A percentile compares a stretch with the other conserved stretches of the same genome.
phyloP scores from a whole-genome alignment of 2,888 invertebrate species.

The Eulithis prunata region DNA sequence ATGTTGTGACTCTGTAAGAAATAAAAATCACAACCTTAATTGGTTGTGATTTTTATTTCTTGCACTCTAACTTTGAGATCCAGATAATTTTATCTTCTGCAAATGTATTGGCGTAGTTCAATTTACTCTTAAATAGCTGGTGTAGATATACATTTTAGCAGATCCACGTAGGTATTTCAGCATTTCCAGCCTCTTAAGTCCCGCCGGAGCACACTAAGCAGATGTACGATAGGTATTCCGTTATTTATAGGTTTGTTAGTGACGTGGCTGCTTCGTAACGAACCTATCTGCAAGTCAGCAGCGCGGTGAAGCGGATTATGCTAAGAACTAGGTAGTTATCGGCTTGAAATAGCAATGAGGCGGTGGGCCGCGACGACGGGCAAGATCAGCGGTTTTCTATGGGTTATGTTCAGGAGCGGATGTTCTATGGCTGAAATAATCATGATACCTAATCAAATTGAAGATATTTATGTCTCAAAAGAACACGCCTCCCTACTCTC shows the following conservation, averaged over 20 bases:
- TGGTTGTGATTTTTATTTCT: too few species aligned
- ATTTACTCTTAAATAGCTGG: background rate
- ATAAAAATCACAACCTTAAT: too few species aligned
- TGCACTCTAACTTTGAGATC: too few species aligned
- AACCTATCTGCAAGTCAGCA: conserved; percentile 38
- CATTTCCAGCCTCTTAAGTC: background rate
- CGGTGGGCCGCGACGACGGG: background rate
- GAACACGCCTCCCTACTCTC: too few species aligned
- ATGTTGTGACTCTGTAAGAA: too few species aligned
- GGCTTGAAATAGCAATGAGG: conserved; percentile 13
- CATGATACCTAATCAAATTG: too few species aligned
- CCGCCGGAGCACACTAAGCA: background rate
- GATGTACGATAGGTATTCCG: conserved; percentile 23
- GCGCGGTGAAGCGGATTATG: conserved; percentile 29
- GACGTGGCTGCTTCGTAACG: conserved; percentile 31
- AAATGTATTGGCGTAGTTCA: background rate
- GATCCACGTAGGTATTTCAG: background rate
- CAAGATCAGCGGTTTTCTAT: too few species aligned
- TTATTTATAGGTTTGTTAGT: conserved; percentile 49
- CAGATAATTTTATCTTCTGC: background rate
- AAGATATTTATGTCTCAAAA: too few species aligned
- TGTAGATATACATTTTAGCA: background rate
- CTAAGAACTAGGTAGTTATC: conserved; percentile 24
- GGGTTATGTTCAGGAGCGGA: too few species aligned
- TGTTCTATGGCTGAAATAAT: too few species aligned